Conservation (phyloP, 1,140 invertebrate species). For the Bombus confusus region DNA sequence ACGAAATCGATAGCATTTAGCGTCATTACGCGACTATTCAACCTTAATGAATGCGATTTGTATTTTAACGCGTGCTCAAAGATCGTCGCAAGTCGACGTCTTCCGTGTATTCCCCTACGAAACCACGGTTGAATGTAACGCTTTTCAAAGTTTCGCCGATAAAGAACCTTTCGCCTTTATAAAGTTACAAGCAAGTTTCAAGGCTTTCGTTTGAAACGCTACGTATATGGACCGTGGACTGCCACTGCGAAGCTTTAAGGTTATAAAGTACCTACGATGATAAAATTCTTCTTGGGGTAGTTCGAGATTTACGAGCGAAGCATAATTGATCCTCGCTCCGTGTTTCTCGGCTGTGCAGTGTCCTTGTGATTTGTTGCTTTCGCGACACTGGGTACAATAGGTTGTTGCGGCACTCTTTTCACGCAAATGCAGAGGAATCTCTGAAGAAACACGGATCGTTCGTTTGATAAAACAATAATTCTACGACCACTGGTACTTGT, state of each 20-base stretch:
- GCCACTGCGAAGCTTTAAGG: not conserved
- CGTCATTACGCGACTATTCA: not conserved
- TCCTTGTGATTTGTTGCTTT: not conserved
- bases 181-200: slow-evolving; percentile 8
- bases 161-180: not conserved
- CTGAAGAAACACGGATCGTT: not conserved
- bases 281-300: slow-evolving; percentile 3
- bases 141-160: not conserved
- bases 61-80: not conserved
- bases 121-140: not conserved
- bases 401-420: not conserved
- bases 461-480: no score
- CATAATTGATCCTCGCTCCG: slow-evolving; percentile 6
- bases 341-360: not conserved
- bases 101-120: not conserved
- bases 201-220: slow-evolving; percentile 18
- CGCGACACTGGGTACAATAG: not conserved
- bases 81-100: not conserved
- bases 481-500: no score
- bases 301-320: slow-evolving; percentile 3
- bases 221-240: slow-evolving; percentile 13
- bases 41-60: not conserved
- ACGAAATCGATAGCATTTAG: not conserved
- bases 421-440: not conserved
- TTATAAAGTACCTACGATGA: slow-evolving; percentile 10